Conservation (phyloP, 2,113 vertebrate genomes). For the Notiomystis cincta region DNA sequence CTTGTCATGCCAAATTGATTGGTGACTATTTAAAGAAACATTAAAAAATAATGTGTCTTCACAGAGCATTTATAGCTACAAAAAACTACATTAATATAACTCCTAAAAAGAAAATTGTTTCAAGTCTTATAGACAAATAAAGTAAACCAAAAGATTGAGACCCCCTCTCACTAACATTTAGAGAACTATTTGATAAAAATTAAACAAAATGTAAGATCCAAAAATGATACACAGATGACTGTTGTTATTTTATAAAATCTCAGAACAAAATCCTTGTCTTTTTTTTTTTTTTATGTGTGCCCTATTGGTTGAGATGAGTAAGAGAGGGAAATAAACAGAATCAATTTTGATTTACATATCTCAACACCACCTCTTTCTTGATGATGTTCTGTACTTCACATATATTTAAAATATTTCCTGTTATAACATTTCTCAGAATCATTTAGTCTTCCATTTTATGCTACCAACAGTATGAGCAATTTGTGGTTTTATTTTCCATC, state of each 20-base stretch:
- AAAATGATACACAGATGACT: not conserved
- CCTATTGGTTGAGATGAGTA: not conserved
- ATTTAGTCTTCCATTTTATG: not conserved
- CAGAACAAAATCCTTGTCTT: not conserved
- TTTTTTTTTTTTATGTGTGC: not conserved
- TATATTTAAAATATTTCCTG: not conserved
- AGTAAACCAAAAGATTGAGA: not conserved
- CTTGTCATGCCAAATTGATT: not conserved
- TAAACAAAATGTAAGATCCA: fast-evolving
- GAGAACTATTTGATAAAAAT: not conserved
- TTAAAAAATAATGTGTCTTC: not conserved
- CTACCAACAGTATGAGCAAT: not conserved
- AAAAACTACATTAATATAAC: not conserved
- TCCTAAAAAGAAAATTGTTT: not conserved
- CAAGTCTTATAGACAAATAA: not conserved
- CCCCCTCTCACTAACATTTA: fast-evolving
- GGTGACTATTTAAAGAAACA: not conserved
- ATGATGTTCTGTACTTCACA: fast-evolving
- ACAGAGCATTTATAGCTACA: not conserved
- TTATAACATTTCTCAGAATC: not conserved
- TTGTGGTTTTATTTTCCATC: not conserved
- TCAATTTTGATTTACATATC: not conserved
- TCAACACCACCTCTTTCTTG: not conserved
- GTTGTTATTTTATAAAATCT: not conserved
- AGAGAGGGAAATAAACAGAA: not conserved